phyloP scores from a whole-genome alignment of 2,113 vertebrate species.

The Myotis brandtii region DNA sequence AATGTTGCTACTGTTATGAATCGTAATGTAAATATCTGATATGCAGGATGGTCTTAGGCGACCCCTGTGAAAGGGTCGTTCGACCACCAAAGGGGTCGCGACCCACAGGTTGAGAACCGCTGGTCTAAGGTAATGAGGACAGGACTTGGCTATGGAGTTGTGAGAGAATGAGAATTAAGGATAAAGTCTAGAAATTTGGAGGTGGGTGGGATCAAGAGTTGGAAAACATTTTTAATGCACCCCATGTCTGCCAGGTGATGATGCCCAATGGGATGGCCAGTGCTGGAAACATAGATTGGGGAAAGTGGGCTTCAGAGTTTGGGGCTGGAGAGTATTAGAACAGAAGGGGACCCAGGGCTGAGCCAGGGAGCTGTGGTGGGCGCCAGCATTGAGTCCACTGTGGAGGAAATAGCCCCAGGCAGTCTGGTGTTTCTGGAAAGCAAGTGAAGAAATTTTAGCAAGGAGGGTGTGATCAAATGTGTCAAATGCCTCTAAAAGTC shows the following conservation, averaged over 20 bases:
- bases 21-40: no score
- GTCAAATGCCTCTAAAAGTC: not conserved
- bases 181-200: not conserved
- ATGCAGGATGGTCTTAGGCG: no score
- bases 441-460: not conserved
- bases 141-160: not conserved
- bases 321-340: slow-evolving; percentile 55
- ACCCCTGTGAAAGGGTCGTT: no score
- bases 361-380: not conserved
- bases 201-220: not conserved
- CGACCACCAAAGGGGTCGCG: no score
- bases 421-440: slow-evolving; percentile 17
- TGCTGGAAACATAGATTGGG: not conserved
- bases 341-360: no score
- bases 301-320: not conserved
- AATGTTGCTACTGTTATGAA: no score
- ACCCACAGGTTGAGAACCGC: no score
- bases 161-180: not conserved
- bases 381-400: not conserved
- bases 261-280: not conserved
- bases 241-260: not conserved
- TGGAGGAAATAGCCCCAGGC: not conserved
- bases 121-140: not conserved
- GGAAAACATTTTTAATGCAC: not conserved
- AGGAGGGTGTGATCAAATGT: not conserved